A percentile compares a stretch with the other conserved stretches of the same genome.
phyloP scores from a whole-genome alignment of 2,797 vertebrate genomes.

The Pangasius larnaudii region DNA sequence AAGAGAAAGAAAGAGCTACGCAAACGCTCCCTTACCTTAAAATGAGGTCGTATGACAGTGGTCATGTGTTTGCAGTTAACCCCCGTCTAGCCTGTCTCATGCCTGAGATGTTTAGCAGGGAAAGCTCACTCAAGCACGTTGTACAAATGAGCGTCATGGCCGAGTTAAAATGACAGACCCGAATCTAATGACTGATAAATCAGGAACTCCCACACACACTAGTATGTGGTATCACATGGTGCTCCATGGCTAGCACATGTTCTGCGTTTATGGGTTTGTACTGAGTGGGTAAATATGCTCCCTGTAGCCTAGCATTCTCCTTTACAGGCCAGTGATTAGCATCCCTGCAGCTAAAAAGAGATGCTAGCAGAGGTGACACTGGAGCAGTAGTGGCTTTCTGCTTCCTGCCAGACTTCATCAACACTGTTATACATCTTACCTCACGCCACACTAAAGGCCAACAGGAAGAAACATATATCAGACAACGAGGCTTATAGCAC shows the following conservation, averaged over 20 bases:
- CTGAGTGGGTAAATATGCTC: slow-evolving; percentile 37
- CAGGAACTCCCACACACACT: slow-evolving; percentile 17
- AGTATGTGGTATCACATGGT: slow-evolving; percentile 30
- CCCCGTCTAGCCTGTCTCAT: slow-evolving; percentile 36
- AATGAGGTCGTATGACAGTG: slow-evolving; percentile 9
- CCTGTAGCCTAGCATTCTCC: slow-evolving; percentile 37
- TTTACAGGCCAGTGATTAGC: slow-evolving; percentile 52
- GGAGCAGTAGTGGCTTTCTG: slow-evolving; percentile 51
- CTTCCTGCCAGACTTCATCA: slow-evolving; percentile 54
- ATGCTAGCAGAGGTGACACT: slow-evolving; percentile 59
- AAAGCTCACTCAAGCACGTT: slow-evolving; percentile 35
- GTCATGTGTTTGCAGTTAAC: slow-evolving; percentile 39
- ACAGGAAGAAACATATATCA: slow-evolving; percentile 1
- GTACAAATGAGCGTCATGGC: slow-evolving; percentile 45
- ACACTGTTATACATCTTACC: slow-evolving; percentile 37
- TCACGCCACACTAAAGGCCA: slow-evolving; percentile 30
- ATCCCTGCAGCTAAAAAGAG: slow-evolving; percentile 46
- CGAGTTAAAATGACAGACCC: slow-evolving; percentile 44
- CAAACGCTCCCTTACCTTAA: slow-evolving; percentile 9
- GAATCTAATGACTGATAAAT: slow-evolving; percentile 50
- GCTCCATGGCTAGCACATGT: slow-evolving; percentile 39
- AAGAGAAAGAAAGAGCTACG: slow-evolving; percentile 18
- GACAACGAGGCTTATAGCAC: not conserved
- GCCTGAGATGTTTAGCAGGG: slow-evolving; percentile 37
- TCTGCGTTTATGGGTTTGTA: slow-evolving; percentile 35